Conservation (phyloP, 2,113 vertebrate genomes). For the Psephotus haematonotus region DNA sequence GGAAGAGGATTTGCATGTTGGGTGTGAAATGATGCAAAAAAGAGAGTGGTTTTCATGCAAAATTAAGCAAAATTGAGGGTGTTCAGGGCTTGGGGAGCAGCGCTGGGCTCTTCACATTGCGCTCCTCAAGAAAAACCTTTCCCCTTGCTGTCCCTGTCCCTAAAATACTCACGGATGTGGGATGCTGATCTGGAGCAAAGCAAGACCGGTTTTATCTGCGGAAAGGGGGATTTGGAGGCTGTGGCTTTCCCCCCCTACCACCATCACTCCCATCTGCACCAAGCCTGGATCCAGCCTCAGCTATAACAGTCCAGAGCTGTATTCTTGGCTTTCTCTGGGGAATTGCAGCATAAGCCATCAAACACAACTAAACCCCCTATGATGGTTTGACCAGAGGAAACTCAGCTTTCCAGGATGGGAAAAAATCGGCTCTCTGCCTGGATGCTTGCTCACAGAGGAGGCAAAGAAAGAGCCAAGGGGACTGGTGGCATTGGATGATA, state of each 20-base stretch:
- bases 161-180: no score
- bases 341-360: not conserved
- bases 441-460: fast-evolving
- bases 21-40: not conserved
- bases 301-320: fast-evolving
- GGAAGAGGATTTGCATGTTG: not conserved
- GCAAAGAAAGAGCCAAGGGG: not conserved
- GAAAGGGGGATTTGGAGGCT: not conserved
- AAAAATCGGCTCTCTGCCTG: not conserved
- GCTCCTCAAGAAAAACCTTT: not conserved
- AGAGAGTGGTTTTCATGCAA: not conserved
- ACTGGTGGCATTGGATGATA: fast-evolving
- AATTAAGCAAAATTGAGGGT: fast-evolving
- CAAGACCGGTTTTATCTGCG: not conserved
- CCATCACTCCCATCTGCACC: not conserved
- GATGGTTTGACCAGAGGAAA: not conserved
- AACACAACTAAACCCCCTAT: not conserved
- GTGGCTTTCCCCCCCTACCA: not conserved
- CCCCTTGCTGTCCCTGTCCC: not conserved
- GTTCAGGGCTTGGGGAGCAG: fast-evolving
- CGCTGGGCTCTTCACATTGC: fast-evolving
- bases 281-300: not conserved
- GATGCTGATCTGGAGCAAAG: not conserved
- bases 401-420: not conserved
- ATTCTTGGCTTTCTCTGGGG: not conserved